Conservation (phyloP, 2,113 vertebrate genomes). For the Antechinus flavipes region DNA sequence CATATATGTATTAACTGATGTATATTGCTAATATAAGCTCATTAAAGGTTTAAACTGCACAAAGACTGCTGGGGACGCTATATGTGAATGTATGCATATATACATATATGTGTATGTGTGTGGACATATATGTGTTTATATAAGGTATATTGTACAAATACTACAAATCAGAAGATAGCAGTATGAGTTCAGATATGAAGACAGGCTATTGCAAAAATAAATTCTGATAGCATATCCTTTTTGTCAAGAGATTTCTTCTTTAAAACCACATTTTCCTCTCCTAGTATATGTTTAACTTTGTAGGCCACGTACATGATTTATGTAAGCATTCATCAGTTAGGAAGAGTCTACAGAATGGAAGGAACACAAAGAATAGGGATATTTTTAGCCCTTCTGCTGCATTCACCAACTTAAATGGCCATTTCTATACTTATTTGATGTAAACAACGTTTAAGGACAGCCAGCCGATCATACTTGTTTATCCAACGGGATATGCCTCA, state of each 20-base stretch:
- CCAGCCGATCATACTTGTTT: slow-evolving; percentile 39
- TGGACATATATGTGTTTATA: neutral
- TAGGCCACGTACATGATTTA: neutral
- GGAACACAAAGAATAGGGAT: slow-evolving; percentile 23
- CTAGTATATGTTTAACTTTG: slow-evolving; percentile 35
- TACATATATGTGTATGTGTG: neutral
- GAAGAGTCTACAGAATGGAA: slow-evolving; percentile 39
- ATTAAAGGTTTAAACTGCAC: too few relatives aligned
- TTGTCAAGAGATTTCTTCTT: slow-evolving; percentile 16
- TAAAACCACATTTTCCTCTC: slow-evolving; percentile 40
- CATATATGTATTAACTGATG: slow-evolving; percentile 10
- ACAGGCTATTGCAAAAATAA: neutral
- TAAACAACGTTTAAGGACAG: neutral
- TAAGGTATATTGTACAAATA: neutral
- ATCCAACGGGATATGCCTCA: neutral
- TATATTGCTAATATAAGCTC: too few relatives aligned
- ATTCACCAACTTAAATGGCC: slow-evolving; percentile 45
- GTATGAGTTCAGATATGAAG: neutral
- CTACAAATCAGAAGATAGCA: neutral
- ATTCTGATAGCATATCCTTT: slow-evolving; percentile 11
- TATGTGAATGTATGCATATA: neutral
- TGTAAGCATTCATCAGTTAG: slow-evolving; percentile 25
- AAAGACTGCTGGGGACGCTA: neutral
- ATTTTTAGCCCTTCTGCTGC: slow-evolving; percentile 6
- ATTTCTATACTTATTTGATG: slow-evolving; percentile 41